Evolutionary conservation across 2,797 vertebrate species (phyloP).

Genomic region (Macropodus opercularis): DNA sequence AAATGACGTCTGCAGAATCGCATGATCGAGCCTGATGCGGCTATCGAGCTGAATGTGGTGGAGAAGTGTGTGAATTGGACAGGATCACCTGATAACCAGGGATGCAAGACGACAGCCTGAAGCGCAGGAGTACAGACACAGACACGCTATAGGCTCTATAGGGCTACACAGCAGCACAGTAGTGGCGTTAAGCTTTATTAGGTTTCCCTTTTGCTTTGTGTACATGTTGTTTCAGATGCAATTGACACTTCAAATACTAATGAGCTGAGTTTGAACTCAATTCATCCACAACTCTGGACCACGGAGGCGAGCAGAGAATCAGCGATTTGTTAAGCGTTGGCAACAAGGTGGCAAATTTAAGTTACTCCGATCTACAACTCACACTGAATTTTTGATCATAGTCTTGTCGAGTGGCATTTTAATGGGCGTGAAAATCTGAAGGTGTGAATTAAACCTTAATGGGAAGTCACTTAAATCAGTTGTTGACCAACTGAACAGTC

Average conservation of each 20-base stretch:
- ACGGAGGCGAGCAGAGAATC: constrained; percentile 4
- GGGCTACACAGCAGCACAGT: constrained; percentile 17
- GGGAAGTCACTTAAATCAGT: background rate
- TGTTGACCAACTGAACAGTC: no score
- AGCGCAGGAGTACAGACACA: background rate
- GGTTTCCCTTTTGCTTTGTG: constrained; percentile 30
- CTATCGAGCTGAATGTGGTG: constrained; percentile 3
- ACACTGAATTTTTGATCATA: background rate
- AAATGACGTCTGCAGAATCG: background rate
- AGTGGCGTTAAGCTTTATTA: constrained; percentile 52
- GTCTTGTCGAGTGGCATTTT: background rate
- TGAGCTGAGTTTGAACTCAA: constrained; percentile 19
- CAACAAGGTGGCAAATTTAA: background rate
- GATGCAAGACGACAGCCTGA: constrained; percentile 21
- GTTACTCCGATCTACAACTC: constrained; percentile 4
- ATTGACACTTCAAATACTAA: constrained; percentile 33
- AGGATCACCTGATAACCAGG: constrained; percentile 36
- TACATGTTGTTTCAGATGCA: constrained; percentile 23
- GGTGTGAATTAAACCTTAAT: background rate
- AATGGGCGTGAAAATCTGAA: background rate
- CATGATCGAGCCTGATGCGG: background rate
- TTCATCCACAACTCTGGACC: constrained; percentile 16
- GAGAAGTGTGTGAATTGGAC: constrained; percentile 28
- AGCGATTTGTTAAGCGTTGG: background rate
- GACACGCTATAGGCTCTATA: constrained; percentile 17